Evolutionary conservation across 2,113 vertebrate species (phyloP).

Genomic region (Erythrolamprus reginae): DNA sequence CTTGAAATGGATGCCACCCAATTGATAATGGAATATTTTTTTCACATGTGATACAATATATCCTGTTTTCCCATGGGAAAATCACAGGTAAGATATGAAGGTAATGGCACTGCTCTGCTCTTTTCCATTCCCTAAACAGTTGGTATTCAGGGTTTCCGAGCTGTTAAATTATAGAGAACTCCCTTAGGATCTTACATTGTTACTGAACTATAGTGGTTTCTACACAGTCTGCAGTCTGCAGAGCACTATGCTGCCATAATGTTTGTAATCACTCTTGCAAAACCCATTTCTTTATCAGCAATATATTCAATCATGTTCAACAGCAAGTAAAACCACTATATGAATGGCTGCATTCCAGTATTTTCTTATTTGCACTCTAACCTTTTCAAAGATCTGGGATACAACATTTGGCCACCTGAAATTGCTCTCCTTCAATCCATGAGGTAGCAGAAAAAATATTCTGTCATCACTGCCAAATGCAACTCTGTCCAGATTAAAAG

Average conservation of each 20-base stretch:
- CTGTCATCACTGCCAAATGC: neutral
- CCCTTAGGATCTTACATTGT: neutral
- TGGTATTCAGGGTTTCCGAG: neutral
- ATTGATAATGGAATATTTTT: neutral
- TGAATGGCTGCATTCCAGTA: neutral
- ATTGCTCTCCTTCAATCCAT: neutral
- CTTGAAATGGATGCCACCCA: neutral
- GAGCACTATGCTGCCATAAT: neutral
- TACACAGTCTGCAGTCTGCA: neutral
- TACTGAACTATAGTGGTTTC: neutral
- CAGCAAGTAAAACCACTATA: neutral
- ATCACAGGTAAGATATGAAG: neutral
- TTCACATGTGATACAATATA: neutral
- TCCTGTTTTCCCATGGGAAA: neutral
- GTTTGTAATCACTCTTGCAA: neutral
- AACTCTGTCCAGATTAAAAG: neutral
- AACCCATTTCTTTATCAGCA: neutral
- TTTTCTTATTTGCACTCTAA: neutral
- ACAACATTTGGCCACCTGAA: neutral
- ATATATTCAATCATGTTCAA: neutral
- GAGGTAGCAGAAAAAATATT: neutral
- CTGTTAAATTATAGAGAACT: neutral
- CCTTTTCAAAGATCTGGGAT: neutral
- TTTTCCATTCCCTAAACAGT: neutral
- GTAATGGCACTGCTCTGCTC: neutral